Evolutionary conservation across 1,140 invertebrate genomes (phyloP).

Genomic region (Saccostrea cuccullata): DNA sequence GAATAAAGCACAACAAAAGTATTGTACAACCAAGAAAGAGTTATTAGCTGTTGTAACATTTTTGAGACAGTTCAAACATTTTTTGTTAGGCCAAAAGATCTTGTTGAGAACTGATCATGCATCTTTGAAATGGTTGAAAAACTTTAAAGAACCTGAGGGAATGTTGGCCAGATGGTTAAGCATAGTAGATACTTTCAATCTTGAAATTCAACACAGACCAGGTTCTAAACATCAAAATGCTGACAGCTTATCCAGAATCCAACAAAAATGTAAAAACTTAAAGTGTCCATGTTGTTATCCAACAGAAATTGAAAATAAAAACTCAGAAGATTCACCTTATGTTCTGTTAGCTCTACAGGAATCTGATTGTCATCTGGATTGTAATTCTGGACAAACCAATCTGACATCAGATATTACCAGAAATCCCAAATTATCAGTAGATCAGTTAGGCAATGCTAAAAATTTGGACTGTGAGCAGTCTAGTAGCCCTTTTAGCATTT

Average conservation of each 20-base stretch:
- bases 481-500: not conserved
- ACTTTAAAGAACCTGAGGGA: constrained; percentile 7
- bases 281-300: constrained; percentile 18
- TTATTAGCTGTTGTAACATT: constrained; percentile 24
- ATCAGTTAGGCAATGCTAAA: too few species aligned
- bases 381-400: too few species aligned
- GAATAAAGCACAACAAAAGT: not conserved
- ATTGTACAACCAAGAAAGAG: constrained; percentile 13
- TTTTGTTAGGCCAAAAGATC: not conserved
- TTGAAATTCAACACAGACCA: too few species aligned
- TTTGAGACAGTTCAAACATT: not conserved
- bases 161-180: not conserved
- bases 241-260: not conserved
- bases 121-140: constrained; percentile 10
- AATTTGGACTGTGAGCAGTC: not conserved
- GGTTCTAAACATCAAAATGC: not conserved
- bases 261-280: constrained; percentile 11
- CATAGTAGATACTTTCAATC: too few species aligned
- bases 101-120: constrained; percentile 5
- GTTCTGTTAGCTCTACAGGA: too few species aligned
- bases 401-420: too few species aligned
- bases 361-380: too few species aligned
- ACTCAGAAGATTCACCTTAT: not conserved
- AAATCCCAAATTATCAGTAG: too few species aligned
- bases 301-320: not conserved